Base-by-base conservation (phyloP, 2,888 invertebrate species). In the Campoplex capitator region DNA sequence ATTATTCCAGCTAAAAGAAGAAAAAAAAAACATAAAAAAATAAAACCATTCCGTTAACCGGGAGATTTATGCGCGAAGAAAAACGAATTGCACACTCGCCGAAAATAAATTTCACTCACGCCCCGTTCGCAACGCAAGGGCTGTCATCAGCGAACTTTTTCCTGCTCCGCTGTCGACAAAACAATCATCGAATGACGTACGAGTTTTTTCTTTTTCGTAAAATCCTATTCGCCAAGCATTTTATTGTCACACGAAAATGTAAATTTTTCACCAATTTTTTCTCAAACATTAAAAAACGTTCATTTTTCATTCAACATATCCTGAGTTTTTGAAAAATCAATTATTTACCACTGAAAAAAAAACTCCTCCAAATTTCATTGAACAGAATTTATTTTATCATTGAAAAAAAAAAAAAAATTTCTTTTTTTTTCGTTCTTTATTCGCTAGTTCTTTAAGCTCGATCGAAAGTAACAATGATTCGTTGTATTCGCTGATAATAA, bases 111-210 rank as follows among this genome's bases (percentile, higher is more conserved):
- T 8, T 35, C 81, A 93, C 95, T 95, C 95, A 97, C 98, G 96
- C 93, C 97, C 95, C 91, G 96, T 96, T 92, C 98, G 96, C 93
- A 97, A 96, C 18, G 98, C 98, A 85, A 99, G 94, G 32, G 97
- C 97, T 78, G 97, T 96, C 97, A 98, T 97, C 74, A 98, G 94
- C 0, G 98, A 98, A 86, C 97, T 98, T 95, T 98, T 98, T 0
- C 98, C 98, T 18, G 98, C 97, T 18, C 98, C 98, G 94, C 97
- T 97, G 56, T 75, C n/a, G 32, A 95, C 95, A 89, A 23, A 88
- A 80, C 38, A 83, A 73, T 78, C 48, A 54, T 73, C 54, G n/a
- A 73, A 74, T 28, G 88, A 65, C 80, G 84, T 77, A 67, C 58
- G 51, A 73, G 2, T 51, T 4, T 51, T 51, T 38, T 6, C 38